These are phyloP conservation scores for Callipepla californica DNA, from an alignment of 2,113 vertebrate species.

Conservation along the genomic window DNA sequence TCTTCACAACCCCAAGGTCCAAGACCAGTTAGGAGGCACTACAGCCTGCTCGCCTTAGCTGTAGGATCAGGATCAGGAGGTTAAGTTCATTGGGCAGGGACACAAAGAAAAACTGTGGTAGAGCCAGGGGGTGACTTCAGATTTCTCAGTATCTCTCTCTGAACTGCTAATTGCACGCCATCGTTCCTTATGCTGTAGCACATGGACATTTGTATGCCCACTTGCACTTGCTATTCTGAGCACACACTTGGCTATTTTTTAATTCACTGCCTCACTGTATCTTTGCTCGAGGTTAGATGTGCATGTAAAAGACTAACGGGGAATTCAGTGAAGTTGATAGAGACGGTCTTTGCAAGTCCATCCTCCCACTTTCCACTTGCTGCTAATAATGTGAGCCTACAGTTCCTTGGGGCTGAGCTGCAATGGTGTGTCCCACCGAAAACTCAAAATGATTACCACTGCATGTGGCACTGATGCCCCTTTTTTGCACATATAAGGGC, in stretches of 20 bases:
- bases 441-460: not conserved
- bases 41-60: not conserved
- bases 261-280: not conserved
- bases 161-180: not conserved
- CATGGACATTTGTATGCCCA: not conserved
- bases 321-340: not conserved
- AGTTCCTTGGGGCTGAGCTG: not conserved
- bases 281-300: not conserved
- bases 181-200: not conserved
- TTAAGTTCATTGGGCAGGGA: not conserved
- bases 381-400: not conserved
- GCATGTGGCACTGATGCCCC: not conserved
- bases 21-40: not conserved
- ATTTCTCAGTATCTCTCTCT: not conserved
- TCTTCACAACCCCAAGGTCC: not conserved
- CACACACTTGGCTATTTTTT: not conserved
- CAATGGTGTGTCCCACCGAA: not conserved
- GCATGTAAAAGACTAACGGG: not conserved
- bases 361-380: not conserved
- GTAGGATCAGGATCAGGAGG: not conserved
- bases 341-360: not conserved
- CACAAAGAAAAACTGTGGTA: not conserved
- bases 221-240: not conserved
- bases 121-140: not conserved
- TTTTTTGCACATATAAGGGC: not conserved